These are phyloP conservation scores for Malacoctenus gilli DNA, from an alignment of 2,797 vertebrate species.

Conservation along the genomic window DNA sequence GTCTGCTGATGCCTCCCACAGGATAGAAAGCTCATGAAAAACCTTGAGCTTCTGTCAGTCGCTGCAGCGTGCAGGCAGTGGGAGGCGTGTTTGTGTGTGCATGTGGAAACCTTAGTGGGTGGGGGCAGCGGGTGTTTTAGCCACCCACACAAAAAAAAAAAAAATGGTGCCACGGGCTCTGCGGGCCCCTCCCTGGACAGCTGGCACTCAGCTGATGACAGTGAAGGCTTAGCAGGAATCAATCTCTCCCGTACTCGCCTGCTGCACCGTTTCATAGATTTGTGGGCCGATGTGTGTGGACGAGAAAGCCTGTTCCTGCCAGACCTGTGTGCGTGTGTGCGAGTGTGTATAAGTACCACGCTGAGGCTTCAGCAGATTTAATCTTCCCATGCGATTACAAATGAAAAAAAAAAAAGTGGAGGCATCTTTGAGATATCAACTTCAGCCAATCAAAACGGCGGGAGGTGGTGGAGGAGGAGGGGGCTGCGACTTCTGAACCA, in stretches of 20 bases:
- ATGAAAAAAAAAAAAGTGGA: constrained; percentile 60
- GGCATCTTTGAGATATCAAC: constrained; percentile 43
- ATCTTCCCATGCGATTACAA: constrained; percentile 54
- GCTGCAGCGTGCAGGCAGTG: constrained; percentile 25
- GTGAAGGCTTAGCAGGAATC: constrained; percentile 70
- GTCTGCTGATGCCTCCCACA: constrained; percentile 46
- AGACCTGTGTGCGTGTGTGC: not conserved
- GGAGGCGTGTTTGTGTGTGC: constrained; percentile 43
- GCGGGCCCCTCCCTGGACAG: constrained; percentile 66
- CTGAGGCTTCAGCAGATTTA: constrained; percentile 46
- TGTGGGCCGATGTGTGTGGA: constrained; percentile 26
- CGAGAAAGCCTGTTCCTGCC: constrained; percentile 25
- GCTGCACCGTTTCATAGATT: constrained; percentile 54
- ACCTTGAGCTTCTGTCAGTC: constrained; percentile 27
- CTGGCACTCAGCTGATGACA: constrained; percentile 81
- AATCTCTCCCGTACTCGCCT: constrained; percentile 54
- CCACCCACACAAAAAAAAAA: constrained; percentile 47
- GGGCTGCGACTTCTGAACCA: constrained; percentile 33
- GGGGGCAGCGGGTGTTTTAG: constrained; percentile 37
- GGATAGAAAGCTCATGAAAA: constrained; percentile 39
- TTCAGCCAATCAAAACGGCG: constrained; percentile 30
- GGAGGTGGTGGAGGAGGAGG: constrained; percentile 45
- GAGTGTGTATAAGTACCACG: constrained; percentile 2
- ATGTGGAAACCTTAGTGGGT: constrained; percentile 11
- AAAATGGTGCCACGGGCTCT: constrained; percentile 39